These are phyloP conservation scores for Pelecanus crispus DNA, from an alignment of 2,113 vertebrate species.

Conservation along the genomic window DNA sequence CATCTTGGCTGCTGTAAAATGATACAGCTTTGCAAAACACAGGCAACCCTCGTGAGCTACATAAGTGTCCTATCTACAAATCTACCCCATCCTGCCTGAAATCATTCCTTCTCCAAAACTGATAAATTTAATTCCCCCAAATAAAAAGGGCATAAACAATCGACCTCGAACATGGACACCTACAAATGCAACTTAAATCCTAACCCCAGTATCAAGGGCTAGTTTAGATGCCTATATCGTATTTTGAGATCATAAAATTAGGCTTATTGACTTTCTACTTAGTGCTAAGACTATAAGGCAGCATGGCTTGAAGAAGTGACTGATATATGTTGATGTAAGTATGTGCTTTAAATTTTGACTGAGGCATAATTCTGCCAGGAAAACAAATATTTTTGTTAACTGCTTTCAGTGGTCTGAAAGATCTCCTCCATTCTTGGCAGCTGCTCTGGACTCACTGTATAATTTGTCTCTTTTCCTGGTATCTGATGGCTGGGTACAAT, in stretches of 20 bases:
- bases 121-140: not conserved
- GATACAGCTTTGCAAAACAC: not conserved
- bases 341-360: not conserved
- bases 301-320: not conserved
- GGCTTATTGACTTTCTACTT: not conserved
- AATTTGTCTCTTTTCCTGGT: not conserved
- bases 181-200: not conserved
- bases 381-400: not conserved
- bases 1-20: not conserved
- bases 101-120: not conserved
- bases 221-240: fast-evolving
- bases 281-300: not conserved
- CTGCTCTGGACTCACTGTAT: not conserved
- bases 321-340: not conserved
- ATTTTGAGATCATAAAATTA: not conserved
- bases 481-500: not conserved
- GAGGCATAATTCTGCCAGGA: not conserved
- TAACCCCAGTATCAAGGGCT: not conserved
- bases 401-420: not conserved
- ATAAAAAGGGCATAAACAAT: not conserved
- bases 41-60: not conserved
- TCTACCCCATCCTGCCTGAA: not conserved
- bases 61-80: not conserved
- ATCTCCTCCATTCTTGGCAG: not conserved
- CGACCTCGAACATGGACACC: not conserved